Conservation (phyloP, 1,140 invertebrate species). For the fruit fly (Drosophila melanogaster) region DNA sequence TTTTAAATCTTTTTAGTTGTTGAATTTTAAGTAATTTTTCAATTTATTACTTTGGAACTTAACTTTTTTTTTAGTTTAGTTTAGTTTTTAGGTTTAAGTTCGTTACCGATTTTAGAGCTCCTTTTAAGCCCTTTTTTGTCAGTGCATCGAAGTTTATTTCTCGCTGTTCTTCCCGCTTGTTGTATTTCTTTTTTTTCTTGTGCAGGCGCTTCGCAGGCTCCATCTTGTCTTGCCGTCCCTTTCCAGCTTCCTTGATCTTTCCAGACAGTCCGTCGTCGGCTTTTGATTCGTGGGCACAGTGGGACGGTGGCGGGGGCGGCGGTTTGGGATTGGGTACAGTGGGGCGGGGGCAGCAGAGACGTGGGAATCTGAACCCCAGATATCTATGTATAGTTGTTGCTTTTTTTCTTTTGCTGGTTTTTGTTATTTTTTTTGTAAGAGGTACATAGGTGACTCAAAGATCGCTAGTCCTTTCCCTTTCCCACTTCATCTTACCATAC, state of each 20-base stretch:
- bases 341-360: conserved; percentile 24
- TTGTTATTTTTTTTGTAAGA: conserved; percentile 1
- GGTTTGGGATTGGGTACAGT: conserved; percentile 7
- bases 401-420: not conserved
- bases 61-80: not conserved
- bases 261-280: conserved; percentile 42
- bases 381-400: conserved; percentile 33
- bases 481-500: conserved; percentile 1
- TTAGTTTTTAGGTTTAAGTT: not conserved
- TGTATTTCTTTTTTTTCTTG: conserved; percentile 1
- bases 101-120: too few species aligned
- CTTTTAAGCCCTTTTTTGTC: not conserved
- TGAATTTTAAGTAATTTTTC: not conserved
- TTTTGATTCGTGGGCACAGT: conserved; percentile 7
- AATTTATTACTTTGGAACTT: too few species aligned
- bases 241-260: conserved; percentile 25
- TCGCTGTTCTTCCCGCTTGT: not conserved
- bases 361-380: conserved; percentile 39
- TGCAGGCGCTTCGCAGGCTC: conserved; percentile 51
- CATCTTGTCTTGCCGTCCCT: conserved; percentile 19
- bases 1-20: not conserved
- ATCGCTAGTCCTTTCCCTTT: conserved; percentile 8
- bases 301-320: not conserved
- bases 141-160: not conserved
- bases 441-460: conserved; percentile 70